Conservation (phyloP, 2,888 invertebrate genomes). For the Sphecodes monilicornis region DNA sequence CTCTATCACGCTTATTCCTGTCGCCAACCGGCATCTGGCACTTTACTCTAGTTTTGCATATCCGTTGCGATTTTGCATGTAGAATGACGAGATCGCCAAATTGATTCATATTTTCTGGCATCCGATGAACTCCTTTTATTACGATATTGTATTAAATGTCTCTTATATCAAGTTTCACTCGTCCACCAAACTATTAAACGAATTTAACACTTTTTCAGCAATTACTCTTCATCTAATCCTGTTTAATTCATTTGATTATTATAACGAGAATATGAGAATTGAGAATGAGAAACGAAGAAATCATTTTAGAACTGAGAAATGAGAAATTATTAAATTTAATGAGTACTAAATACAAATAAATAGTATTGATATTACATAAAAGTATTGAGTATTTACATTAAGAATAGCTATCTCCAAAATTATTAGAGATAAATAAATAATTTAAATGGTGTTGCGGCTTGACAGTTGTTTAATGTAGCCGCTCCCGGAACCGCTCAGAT, state of each 20-base stretch:
- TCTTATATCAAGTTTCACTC: slow-evolving; percentile 35
- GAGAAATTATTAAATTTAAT: no score
- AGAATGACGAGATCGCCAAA: slow-evolving; percentile 21
- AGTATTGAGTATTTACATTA: no score
- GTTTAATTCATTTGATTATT: neutral
- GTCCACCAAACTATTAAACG: neutral
- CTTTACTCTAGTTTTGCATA: slow-evolving; percentile 51
- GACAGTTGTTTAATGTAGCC: no score
- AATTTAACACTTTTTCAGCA: neutral
- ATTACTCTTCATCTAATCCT: neutral
- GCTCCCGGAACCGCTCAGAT: no score
- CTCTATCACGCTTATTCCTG: slow-evolving; percentile 54
- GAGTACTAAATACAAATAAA: no score
- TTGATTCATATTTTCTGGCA: slow-evolving; percentile 49
- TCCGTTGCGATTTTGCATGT: slow-evolving; percentile 29
- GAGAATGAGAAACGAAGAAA: no score
- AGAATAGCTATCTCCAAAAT: no score
- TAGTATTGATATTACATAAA: no score
- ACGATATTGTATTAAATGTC: slow-evolving; percentile 17
- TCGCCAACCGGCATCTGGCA: slow-evolving; percentile 54
- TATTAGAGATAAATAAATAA: no score
- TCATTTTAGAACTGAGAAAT: no score
- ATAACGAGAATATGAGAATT: neutral
- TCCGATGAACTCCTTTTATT: slow-evolving; percentile 33
- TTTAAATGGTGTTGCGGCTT: no score